Evolutionary conservation across 2,797 vertebrate genomes (phyloP), one percentile per base, ranked within the genome.

Genomic region (Acanthurus leucopareius): DNA sequence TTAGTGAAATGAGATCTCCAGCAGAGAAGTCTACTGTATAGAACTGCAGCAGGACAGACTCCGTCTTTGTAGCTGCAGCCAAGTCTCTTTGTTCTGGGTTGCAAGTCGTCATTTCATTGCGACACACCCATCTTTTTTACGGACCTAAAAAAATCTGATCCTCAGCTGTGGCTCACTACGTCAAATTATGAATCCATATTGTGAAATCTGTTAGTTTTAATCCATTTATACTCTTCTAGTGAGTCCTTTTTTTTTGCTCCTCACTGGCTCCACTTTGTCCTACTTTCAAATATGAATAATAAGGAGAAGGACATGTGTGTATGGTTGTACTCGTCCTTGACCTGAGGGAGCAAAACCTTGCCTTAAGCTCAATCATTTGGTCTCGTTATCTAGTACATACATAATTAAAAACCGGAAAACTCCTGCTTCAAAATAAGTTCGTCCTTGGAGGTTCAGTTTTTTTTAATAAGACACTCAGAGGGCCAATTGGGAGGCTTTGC

Each of bases 1-100:
- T 92, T 91, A 86, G 79, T 74, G 74, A 87, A 90, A 93, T 89
- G 62, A 89, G 84, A 91, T 92, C 80, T 90, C 86, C 86, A 81
- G 71, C 58, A 53, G 78, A 85, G 61, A 74, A 58, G 64, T 20
- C 69, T 63, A 75, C 78, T 80, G 70, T 76, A 82, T 48, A 49
- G 74, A 82, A 40, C 38, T 16, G 69, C 42, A 45, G 25, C 35
- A 44, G 53, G 69, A 42, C 38, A 65, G 2, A 56, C 82, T 80
- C 86, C 81, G 82, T 88, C 80, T 87, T 74, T 42, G 47, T 5
- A 53, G 63, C 67, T 44, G 44, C 48, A 73, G 25, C 57, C 20
- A 10, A 58, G 10, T 6, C 22, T 53, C 67, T 85, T 82, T 85
- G 77, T 85, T 85, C 56, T 16, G 56, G 25, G 42, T 66, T 52